A percentile compares a stretch with the other conserved stretches of the same genome.
These are phyloP conservation scores for Vidua chalybeata DNA, from an alignment of 2,113 vertebrate genomes.

Conservation along the genomic window DNA sequence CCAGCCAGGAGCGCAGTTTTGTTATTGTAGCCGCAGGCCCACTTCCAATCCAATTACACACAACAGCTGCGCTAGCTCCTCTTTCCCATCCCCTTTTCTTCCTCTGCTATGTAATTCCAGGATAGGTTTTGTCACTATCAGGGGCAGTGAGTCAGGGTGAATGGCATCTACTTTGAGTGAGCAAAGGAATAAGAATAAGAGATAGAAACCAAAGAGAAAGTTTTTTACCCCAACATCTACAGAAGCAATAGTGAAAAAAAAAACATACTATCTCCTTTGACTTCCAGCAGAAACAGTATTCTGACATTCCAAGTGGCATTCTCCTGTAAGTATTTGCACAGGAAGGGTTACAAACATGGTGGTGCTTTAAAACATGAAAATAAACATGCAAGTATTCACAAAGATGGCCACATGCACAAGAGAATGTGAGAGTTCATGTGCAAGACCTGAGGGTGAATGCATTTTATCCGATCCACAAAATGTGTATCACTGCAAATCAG, in stretches of 20 bases:
- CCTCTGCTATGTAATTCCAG: not conserved
- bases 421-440: not conserved
- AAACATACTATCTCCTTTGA: not conserved
- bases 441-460: not conserved
- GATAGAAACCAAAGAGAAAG: not conserved
- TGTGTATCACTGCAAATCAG: not conserved
- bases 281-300: not conserved
- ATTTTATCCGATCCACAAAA: not conserved
- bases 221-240: not conserved
- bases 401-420: not conserved
- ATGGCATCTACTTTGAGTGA: not conserved
- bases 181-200: not conserved
- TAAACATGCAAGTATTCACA: not conserved
- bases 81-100: not conserved
- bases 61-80: conserved; percentile 28
- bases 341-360: not conserved
- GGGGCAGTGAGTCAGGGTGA: not conserved
- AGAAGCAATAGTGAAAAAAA: not conserved
- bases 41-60: conserved; percentile 67
- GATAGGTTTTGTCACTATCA: not conserved
- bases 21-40: conserved; percentile 25
- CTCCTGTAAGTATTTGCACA: not conserved
- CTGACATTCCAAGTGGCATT: not conserved
- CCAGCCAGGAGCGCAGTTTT: conserved; percentile 17
- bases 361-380: not conserved